Conservation (phyloP, 1,140 invertebrate species). For the Conus ventricosus region DNA sequence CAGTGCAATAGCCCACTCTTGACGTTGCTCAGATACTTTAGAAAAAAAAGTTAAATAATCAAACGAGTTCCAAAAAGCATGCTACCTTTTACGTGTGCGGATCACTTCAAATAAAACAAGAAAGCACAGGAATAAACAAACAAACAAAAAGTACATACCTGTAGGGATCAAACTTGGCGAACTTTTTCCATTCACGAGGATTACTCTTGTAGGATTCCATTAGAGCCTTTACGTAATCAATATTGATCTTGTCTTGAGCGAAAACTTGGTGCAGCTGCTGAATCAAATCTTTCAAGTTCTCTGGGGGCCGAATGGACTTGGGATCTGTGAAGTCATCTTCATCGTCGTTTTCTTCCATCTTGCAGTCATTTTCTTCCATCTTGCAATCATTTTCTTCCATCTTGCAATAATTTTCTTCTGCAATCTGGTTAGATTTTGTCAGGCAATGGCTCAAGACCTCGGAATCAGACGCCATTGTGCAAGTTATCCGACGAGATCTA, state of each 20-base stretch:
- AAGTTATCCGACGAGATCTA: background rate
- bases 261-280: constrained; percentile 85
- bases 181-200: constrained; percentile 93
- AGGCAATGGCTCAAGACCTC: background rate
- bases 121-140: no score
- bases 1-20: no score
- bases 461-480: constrained; percentile 12
- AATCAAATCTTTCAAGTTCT: constrained; percentile 83
- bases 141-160: constrained; percentile 78
- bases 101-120: no score
- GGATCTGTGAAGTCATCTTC: constrained; percentile 26
- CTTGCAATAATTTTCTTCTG: no score
- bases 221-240: constrained; percentile 89
- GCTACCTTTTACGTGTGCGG: no score
- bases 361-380: background rate
- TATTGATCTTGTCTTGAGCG: constrained; percentile 85
- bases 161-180: constrained; percentile 94
- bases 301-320: constrained; percentile 44
- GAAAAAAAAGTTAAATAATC: no score
- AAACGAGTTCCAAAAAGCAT: no score
- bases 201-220: constrained; percentile 93
- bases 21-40: no score
- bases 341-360: background rate
- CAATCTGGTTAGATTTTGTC: background rate
- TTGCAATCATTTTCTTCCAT: background rate